phyloP scores from a whole-genome alignment of 1,140 invertebrate genomes.

The Epicauta chinensis region DNA sequence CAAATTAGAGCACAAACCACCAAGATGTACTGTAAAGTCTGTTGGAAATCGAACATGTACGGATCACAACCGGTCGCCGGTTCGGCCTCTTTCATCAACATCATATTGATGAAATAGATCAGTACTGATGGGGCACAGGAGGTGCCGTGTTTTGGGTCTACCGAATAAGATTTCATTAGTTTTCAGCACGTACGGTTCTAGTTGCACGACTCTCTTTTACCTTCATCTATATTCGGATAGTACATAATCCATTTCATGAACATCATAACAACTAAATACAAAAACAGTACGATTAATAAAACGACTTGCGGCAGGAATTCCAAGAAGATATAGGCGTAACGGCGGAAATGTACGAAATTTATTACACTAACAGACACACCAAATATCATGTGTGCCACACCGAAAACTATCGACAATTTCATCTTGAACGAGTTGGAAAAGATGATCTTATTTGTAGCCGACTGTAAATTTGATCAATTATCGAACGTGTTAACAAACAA shows the following conservation, averaged over 20 bases:
- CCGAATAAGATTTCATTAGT: neutral
- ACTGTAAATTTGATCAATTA: constrained; percentile 41
- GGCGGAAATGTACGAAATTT: constrained; percentile 83
- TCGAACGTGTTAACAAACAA: too few relatives aligned
- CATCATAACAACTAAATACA: constrained; percentile 90
- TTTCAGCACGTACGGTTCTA: too few relatives aligned
- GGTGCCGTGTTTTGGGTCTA: constrained; percentile 44
- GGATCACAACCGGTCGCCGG: constrained; percentile 50
- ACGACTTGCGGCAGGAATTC: constrained; percentile 93
- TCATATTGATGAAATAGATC: constrained; percentile 91
- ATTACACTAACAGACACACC: constrained; percentile 83
- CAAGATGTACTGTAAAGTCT: constrained; percentile 62
- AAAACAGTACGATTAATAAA: constrained; percentile 87
- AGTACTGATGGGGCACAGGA: constrained; percentile 84
- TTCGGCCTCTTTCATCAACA: constrained; percentile 60
- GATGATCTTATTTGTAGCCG: constrained; percentile 91
- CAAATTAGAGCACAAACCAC: constrained; percentile 72
- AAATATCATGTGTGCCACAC: constrained; percentile 95
- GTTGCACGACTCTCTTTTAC: constrained; percentile 1
- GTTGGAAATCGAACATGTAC: constrained; percentile 71
- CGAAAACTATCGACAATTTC: constrained; percentile 96
- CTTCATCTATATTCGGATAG: constrained; percentile 36
- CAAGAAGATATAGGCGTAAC: constrained; percentile 72
- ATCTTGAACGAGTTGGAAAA: constrained; percentile 98
- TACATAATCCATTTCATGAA: constrained; percentile 89